Base-by-base conservation (phyloP, 2,888 invertebrate species). In the Coronaproctus castanopsis region DNA sequence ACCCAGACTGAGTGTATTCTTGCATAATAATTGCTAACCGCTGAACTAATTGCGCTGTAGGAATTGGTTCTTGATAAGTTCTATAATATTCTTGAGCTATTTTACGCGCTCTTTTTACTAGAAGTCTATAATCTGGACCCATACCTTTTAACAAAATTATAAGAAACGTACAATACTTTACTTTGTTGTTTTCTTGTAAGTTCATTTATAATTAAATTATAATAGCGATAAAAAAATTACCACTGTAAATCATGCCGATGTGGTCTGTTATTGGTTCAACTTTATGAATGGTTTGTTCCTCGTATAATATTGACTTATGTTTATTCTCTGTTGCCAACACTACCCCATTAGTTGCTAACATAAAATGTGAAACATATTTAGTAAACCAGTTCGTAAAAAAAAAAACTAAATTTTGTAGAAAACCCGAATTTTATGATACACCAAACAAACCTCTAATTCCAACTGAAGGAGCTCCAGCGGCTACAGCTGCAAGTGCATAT, bases 391-490 rank as follows among this genome's bases (percentile, higher is more conserved):
- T 8, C 36, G 14, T 36, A 8, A 36, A 36, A 5, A 36, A 36
- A 36, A 14, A 36, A 36, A 36, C 14, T 36, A 36, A 14, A 36
- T 36, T 5, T 36, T 14, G 14, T 36, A 36, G 36, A 36, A 36
- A 36, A 36, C 36, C n/a, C n/a, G n/a, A n/a, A n/a, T n/a, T n/a
- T n/a, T n/a, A n/a, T n/a, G n/a, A n/a, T n/a, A n/a, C n/a, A n/a
- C n/a, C n/a, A n/a, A n/a, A n/a, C n/a, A n/a, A n/a, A 89, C 89
- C 88, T 82, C 95, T 93, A 61, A 99, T 96, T 51, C 97, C 98
- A 65, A 99, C 97, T 61, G 97, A 95, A 2, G 97, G 95, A 2
- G 97, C 96, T 62, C 98, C 98, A 63, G 95, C 92, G 62, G 93
- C 90, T 23, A 98, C 98, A 24, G 98, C 98, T 59, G 96, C 95